phyloP scores from a whole-genome alignment of 2,888 invertebrate genomes.

The Melangyna quadrimaculata region DNA sequence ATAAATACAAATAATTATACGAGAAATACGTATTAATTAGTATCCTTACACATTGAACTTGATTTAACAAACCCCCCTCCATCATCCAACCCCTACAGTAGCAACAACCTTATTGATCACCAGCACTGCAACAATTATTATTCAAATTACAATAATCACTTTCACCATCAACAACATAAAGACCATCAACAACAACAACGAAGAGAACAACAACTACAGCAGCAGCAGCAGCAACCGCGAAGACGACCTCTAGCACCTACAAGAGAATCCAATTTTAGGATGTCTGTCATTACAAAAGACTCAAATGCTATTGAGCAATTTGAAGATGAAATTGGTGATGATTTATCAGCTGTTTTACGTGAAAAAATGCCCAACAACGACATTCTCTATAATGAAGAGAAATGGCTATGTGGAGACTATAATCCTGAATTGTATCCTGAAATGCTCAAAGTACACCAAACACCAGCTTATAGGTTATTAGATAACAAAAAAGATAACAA shows the following conservation, averaged over 20 bases:
- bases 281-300: conserved; percentile 53
- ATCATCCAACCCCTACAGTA: conserved; percentile 27
- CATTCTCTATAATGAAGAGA: conserved; percentile 56
- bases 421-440: conserved; percentile 34
- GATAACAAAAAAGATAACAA: conserved; percentile 56
- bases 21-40: background rate
- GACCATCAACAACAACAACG: background rate
- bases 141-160: conserved; percentile 34
- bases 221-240: background rate
- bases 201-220: background rate
- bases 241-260: background rate
- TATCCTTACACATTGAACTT: conserved; percentile 21
- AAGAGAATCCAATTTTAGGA: conserved; percentile 19
- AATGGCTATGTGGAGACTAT: conserved; percentile 52
- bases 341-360: conserved; percentile 54
- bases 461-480: conserved; percentile 36
- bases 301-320: conserved; percentile 22
- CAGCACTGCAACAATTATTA: conserved; percentile 35
- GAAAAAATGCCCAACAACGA: conserved; percentile 67
- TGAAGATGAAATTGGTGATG: conserved; percentile 48
- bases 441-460: conserved; percentile 38
- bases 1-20: background rate
- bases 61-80: conserved; percentile 17
- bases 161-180: conserved; percentile 4
- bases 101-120: conserved; percentile 31